phyloP scores from a whole-genome alignment of 1,140 invertebrate species.

The Antheraea mylitta region DNA sequence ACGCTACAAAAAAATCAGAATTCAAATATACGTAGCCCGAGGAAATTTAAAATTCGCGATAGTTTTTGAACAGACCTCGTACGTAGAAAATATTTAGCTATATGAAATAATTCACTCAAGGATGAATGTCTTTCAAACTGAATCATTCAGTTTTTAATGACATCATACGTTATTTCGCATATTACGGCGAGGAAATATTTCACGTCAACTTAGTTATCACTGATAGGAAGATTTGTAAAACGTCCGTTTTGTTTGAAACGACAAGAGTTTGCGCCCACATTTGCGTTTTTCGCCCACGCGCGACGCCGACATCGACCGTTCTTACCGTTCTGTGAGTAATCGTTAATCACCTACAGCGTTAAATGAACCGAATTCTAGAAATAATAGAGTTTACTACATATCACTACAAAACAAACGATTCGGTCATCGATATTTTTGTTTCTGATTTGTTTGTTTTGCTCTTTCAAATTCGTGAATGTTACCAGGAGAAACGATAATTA shows the following conservation, averaged over 20 bases:
- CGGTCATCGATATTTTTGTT: slow-evolving; percentile 4
- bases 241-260: not conserved
- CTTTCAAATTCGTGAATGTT: not conserved
- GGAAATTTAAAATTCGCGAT: too few species aligned
- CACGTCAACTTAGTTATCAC: not conserved
- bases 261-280: not conserved
- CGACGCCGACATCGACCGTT: not conserved
- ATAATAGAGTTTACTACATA: slow-evolving; percentile 7
- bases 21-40: too few species aligned
- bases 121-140: not conserved
- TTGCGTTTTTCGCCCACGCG: not conserved
- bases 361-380: slow-evolving; percentile 4
- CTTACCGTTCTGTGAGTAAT: not conserved
- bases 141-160: not conserved
- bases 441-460: slow-evolving; percentile 7
- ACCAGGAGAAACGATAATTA: not conserved
- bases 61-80: too few species aligned
- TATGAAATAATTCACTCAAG: too few species aligned
- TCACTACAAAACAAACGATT: not conserved
- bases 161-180: not conserved
- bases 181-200: not conserved
- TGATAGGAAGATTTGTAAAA: not conserved
- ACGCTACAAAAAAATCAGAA: too few species aligned
- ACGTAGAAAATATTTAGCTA: too few species aligned
- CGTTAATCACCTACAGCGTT: not conserved